A percentile compares a stretch with the other conserved stretches of the same genome.
Conservation (phyloP, 2,888 invertebrate species). For the Galerucella nymphaeae region DNA sequence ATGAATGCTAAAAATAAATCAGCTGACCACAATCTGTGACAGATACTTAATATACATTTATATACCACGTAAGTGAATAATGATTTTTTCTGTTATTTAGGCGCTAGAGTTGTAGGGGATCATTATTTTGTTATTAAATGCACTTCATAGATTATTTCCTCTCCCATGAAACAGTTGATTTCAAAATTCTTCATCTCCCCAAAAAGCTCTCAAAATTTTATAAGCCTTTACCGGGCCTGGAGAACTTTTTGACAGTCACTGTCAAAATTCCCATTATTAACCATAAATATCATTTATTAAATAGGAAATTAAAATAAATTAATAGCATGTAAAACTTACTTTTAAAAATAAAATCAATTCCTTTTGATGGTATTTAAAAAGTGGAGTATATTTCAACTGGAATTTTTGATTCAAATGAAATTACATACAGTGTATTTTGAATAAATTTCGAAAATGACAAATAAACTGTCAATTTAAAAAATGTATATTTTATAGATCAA, state of each 20-base stretch:
- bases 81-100: not conserved
- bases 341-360: too few relatives aligned
- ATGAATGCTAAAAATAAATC: slow-evolving; percentile 6
- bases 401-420: not conserved
- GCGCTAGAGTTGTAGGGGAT: not conserved
- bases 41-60: not conserved
- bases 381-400: not conserved
- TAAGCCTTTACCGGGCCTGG: too few relatives aligned
- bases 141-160: not conserved
- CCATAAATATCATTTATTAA: too few relatives aligned
- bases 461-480: not conserved
- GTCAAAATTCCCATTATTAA: too few relatives aligned
- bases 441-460: not conserved
- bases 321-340: too few relatives aligned
- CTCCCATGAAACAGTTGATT: too few relatives aligned
- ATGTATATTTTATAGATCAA: too few relatives aligned
- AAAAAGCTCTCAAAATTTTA: too few relatives aligned
- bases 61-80: not conserved
- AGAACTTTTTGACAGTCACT: too few relatives aligned
- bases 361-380: too few relatives aligned
- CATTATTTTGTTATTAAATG: not conserved
- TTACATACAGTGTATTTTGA: not conserved
- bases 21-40: not conserved
- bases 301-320: too few relatives aligned
- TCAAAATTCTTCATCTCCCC: too few relatives aligned